Evolutionary conservation across 2,113 vertebrate species (phyloP).

Genomic region (Macrotus californicus): DNA sequence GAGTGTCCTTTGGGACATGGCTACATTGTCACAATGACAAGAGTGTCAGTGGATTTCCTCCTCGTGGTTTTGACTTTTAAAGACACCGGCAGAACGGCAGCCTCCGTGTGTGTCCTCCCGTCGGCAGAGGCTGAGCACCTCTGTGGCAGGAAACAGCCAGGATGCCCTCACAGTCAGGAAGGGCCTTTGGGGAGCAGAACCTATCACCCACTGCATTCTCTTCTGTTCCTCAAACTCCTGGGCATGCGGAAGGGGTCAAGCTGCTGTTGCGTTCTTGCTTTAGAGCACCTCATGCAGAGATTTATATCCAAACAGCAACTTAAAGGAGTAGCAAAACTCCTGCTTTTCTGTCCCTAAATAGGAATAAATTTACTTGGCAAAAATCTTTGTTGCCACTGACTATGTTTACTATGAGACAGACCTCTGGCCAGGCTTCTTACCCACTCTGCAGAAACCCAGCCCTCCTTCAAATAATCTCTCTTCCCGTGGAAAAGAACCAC

Average conservation of each 20-base stretch:
- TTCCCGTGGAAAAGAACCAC: slow-evolving; percentile 21
- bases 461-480: background rate
- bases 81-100: slow-evolving; percentile 22
- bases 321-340: slow-evolving; percentile 16
- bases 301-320: slow-evolving; percentile 9
- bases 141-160: background rate
- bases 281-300: background rate
- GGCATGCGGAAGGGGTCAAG: background rate
- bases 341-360: background rate
- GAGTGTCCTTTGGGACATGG: background rate
- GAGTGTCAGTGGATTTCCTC: background rate
- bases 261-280: background rate
- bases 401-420: slow-evolving; percentile 45
- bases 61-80: slow-evolving; percentile 4
- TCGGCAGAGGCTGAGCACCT: background rate
- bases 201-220: background rate
- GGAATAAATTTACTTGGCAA: slow-evolving; percentile 27
- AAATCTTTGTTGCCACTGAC: background rate
- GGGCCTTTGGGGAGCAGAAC: background rate
- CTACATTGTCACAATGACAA: background rate
- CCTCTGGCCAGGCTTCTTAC: slow-evolving; percentile 13
- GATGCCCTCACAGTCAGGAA: background rate
- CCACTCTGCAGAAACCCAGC: background rate
- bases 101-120: background rate
- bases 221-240: background rate